phyloP scores from a whole-genome alignment of 1,140 invertebrate genomes.

The Muscidifurax raptorellus region DNA sequence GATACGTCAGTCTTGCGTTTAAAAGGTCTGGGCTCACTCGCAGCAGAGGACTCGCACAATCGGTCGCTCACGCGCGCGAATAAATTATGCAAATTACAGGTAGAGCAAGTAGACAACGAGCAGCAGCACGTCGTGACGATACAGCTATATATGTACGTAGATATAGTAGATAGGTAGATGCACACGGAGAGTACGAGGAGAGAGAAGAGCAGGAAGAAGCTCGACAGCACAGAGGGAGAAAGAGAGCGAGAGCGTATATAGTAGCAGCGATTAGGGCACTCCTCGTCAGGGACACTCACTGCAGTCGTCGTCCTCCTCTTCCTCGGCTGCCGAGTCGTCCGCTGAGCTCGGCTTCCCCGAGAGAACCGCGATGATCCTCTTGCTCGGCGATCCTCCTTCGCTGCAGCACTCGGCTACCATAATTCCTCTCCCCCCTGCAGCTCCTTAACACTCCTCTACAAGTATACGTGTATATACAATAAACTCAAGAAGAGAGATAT shows the following conservation, averaged over 20 bases:
- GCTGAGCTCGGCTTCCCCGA: not conserved
- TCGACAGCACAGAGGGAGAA: not conserved
- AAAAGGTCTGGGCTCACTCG: not conserved
- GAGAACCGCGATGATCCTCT: slow-evolving; percentile 12
- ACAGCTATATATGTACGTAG: not conserved
- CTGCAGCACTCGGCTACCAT: slow-evolving; percentile 34
- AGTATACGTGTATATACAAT: too few relatives aligned
- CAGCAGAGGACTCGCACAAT: not conserved
- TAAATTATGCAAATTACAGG: slow-evolving; percentile 45
- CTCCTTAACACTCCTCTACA: not conserved
- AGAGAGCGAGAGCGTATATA: not conserved
- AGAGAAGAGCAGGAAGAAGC: not conserved
- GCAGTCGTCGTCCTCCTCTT: slow-evolving; percentile 24
- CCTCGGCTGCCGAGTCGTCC: not conserved
- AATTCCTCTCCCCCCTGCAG: slow-evolving; percentile 17
- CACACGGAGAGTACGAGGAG: not conserved
- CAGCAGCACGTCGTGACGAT: not conserved
- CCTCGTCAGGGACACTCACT: slow-evolving; percentile 8
- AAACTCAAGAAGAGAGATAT: not conserved
- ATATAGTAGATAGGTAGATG: not conserved
- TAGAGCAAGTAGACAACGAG: not conserved
- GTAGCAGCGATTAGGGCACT: not conserved
- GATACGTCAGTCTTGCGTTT: slow-evolving; percentile 38
- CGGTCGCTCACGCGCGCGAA: not conserved
- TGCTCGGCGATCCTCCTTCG: not conserved